Percentiles rank a stretch among this genome's conserved stretches.
Conservation (phyloP, 2,797 vertebrate species). For the Hydrophis major region DNA sequence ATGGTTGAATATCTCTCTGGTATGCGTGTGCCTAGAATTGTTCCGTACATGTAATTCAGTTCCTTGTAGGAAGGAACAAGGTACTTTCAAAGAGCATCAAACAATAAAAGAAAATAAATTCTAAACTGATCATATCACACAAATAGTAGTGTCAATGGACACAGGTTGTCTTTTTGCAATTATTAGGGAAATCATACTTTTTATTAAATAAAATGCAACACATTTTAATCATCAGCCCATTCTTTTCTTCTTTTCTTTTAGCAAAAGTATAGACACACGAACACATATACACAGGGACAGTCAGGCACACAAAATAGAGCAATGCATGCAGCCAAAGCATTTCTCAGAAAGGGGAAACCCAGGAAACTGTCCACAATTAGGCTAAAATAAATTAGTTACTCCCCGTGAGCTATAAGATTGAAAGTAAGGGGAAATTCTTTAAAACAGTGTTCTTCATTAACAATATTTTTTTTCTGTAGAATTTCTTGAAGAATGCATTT, state of each 20-base stretch:
- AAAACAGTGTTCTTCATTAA: conserved; percentile 1
- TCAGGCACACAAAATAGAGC: background rate
- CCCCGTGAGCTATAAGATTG: background rate
- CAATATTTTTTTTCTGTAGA: background rate
- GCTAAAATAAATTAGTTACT: background rate
- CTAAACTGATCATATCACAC: background rate
- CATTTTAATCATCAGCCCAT: background rate
- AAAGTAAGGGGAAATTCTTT: background rate
- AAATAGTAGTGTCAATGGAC: background rate
- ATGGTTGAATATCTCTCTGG: background rate
- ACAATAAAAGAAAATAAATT: background rate
- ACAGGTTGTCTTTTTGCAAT: background rate
- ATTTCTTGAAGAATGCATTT: background rate
- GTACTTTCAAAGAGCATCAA: background rate
- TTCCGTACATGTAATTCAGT: background rate
- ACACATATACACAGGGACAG: background rate
- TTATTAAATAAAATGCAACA: background rate
- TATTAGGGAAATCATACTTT: background rate
- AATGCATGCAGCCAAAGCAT: background rate
- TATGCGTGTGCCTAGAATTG: fast-evolving
- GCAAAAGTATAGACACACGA: background rate
- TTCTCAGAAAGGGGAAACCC: background rate
- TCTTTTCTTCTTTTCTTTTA: background rate
- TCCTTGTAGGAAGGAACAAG: background rate
- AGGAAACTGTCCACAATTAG: background rate